phyloP scores from a whole-genome alignment of 1,140 invertebrate genomes.

The Ostrea denselamellosa region DNA sequence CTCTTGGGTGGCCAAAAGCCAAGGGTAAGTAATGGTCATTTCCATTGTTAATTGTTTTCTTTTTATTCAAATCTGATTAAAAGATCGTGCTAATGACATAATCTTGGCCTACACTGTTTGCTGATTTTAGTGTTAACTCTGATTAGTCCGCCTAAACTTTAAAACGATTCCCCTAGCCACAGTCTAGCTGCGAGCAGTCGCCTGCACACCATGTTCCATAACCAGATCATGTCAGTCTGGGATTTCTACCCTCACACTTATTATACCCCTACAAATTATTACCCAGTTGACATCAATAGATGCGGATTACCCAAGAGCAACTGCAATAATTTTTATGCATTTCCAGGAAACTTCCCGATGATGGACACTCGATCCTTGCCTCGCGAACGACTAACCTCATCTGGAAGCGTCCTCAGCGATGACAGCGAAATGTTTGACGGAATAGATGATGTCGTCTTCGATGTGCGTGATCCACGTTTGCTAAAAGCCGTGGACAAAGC shows the following conservation, averaged over 20 bases:
- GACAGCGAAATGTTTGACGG: neutral
- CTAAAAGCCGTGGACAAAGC: constrained; percentile 6
- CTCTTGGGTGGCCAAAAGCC: constrained; percentile 17
- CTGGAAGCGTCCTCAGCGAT: constrained; percentile 42
- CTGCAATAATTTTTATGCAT: constrained; percentile 3
- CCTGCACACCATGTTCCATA: constrained; percentile 7
- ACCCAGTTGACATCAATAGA: neutral
- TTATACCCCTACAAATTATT: constrained; percentile 7
- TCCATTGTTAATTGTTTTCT: constrained; percentile 25
- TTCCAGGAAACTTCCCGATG: constrained; percentile 31
- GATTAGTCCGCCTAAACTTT: neutral
- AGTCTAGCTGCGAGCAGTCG: neutral
- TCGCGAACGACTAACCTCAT: constrained; percentile 42
- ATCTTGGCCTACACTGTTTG: constrained; percentile 20
- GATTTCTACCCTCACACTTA: neutral
- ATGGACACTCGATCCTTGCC: neutral
- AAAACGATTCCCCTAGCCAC: neutral
- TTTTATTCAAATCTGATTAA: constrained; percentile 20
- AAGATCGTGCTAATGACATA: constrained; percentile 35
- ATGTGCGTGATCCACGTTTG: constrained; percentile 29
- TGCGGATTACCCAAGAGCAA: neutral
- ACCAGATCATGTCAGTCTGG: neutral
- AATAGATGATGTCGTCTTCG: constrained; percentile 2
- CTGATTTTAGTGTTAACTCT: constrained; percentile 16
- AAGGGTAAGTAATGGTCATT: constrained; percentile 35